phyloP scores from a whole-genome alignment of 2,888 invertebrate genomes.

The Dioctria linearis region DNA sequence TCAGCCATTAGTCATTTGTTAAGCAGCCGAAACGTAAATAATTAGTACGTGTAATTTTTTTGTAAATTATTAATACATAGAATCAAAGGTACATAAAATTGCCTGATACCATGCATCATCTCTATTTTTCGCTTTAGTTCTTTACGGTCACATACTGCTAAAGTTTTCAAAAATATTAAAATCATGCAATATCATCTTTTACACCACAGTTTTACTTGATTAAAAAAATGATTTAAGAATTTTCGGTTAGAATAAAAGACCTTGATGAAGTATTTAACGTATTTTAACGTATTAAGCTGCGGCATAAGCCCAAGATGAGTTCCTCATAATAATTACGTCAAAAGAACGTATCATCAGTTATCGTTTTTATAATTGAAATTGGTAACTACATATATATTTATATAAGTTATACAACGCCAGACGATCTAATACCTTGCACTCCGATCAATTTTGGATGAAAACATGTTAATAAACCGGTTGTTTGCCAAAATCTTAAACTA shows the following conservation, averaged over 20 bases:
- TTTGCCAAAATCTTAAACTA: slow-evolving; percentile 32
- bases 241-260: not conserved
- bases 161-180: too few species aligned
- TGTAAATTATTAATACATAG: too few species aligned
- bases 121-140: too few species aligned
- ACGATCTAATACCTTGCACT: slow-evolving; percentile 29
- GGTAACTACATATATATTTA: slow-evolving; percentile 6
- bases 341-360: slow-evolving; percentile 17
- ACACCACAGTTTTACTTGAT: too few species aligned
- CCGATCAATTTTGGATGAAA: not conserved
- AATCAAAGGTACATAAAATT: too few species aligned
- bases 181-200: too few species aligned
- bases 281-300: slow-evolving; percentile 6
- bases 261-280: slow-evolving; percentile 23
- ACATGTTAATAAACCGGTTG: slow-evolving; percentile 30
- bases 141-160: too few species aligned
- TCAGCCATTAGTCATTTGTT: too few species aligned
- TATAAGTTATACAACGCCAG: not conserved
- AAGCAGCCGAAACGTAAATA: too few species aligned
- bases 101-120: too few species aligned
- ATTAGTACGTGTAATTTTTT: too few species aligned
- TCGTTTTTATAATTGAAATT: slow-evolving; percentile 30
- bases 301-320: not conserved
- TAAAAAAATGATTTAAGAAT: too few species aligned
- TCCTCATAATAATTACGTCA: not conserved